Conservation (phyloP, 2,113 vertebrate genomes). For the Vulpes ferrilata region DNA sequence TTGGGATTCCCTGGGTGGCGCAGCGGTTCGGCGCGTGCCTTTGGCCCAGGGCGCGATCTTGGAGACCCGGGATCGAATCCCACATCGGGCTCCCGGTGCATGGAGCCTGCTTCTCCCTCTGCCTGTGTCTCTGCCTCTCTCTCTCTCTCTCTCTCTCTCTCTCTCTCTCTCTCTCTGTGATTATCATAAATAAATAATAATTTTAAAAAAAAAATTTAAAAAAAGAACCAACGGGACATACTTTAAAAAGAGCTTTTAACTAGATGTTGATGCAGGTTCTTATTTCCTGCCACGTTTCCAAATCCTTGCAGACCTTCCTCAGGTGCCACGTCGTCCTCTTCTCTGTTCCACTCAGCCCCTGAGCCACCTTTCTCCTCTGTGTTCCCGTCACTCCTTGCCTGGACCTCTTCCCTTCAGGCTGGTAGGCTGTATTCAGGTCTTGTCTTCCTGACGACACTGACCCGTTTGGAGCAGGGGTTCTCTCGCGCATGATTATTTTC, state of each 20-base stretch:
- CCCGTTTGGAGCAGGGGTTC: not conserved
- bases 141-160: too few species aligned
- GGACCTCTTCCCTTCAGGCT: not conserved
- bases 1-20: too few species aligned
- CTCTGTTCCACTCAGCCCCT: too few species aligned
- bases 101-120: too few species aligned
- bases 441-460: not conserved
- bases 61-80: too few species aligned
- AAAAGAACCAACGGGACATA: not conserved
- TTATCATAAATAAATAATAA: too few species aligned
- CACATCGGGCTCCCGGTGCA: too few species aligned
- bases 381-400: fast-evolving
- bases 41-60: too few species aligned
- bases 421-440: not conserved
- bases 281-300: not conserved
- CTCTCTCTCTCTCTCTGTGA: too few species aligned
- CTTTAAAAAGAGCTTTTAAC: not conserved
- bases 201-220: too few species aligned
- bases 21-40: too few species aligned
- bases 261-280: not conserved
- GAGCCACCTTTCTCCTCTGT: not conserved
- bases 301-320: not conserved
- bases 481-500: not conserved
- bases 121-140: too few species aligned
- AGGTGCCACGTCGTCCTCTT: not conserved